phyloP scores from a whole-genome alignment of 2,888 invertebrate species.

The Hypena proboscidalis region DNA sequence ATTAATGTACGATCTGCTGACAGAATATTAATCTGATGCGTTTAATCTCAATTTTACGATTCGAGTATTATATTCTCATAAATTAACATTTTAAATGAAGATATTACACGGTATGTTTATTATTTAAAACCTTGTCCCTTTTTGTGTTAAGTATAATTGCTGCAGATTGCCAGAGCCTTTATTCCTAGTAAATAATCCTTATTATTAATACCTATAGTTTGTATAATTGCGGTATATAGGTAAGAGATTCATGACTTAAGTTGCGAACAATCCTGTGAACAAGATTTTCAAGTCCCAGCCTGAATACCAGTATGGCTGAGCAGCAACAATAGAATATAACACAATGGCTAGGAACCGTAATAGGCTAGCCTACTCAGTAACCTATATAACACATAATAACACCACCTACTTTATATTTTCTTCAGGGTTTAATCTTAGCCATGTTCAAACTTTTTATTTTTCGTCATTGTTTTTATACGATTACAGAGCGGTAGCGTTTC shows the following conservation, averaged over 20 bases:
- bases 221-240: not conserved
- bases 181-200: no score
- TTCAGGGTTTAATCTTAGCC: not conserved
- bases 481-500: no score
- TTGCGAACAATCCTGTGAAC: not conserved
- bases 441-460: no score
- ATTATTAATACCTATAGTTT: not conserved
- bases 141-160: no score
- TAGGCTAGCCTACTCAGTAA: not conserved
- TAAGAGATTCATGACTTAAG: not conserved
- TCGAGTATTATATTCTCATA: constrained; percentile 15
- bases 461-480: no score
- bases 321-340: constrained; percentile 1
- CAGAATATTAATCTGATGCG: constrained; percentile 23
- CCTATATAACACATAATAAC: not conserved
- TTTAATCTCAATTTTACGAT: constrained; percentile 22
- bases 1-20: constrained; percentile 20
- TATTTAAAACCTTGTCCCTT: no score
- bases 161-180: no score
- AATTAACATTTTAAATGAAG: constrained; percentile 19
- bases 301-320: not conserved
- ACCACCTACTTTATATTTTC: not conserved
- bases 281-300: constrained; percentile 4
- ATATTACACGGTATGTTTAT: constrained; percentile 7
- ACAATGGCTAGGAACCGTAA: constrained; percentile 1